Base-by-base conservation (phyloP, 2,797 vertebrate species). In the Labeo calbasu region DNA sequence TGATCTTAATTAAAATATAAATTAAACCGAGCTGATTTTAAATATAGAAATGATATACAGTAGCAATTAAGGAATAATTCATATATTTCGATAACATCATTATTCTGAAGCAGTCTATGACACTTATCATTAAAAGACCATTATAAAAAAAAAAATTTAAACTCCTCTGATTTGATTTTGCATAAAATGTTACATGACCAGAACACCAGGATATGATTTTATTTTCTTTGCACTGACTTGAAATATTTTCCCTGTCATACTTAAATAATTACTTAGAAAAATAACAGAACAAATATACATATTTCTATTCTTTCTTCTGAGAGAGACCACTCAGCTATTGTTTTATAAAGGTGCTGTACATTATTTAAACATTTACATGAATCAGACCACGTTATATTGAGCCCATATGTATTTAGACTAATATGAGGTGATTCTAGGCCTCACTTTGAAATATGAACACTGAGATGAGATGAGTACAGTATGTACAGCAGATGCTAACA, bases 321-420 rank as follows among this genome's bases (percentile, higher is more conserved):
- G 94, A 96, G 94, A 96, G 94, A 96, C 95, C 95, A 96, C 94
- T 94, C 95, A 94, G 93, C 91, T 84, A n/a, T 63, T 78, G 48
- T 61, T 96, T 96, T 98, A 99, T 96, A 99, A 99, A 99, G 96
- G 95, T 96, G 96, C 96, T 99, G 97, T 99, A 99, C 97, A 99
- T 93, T 98, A 96, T 99, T 97, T 95, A 98, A 97, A 98, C 95
- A 96, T 99, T 98, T 98, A 98, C 96, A 99, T 95, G 96, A 96
- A 94, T 93, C 88, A 84, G 88, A 90, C 89, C 91, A 94, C 91
- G 90, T 93, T 90, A 88, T 92, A 77, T 59, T 86, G 65, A 86
- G 79, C 79, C 36, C 59, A 28, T 72, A 68, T 77, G 55, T 46
- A 82, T 85, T 82, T 79, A 32, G 73, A 17, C 59, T 86, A 46